phyloP scores from a whole-genome alignment of 2,113 vertebrate species.

The Thomomys bottae region DNA sequence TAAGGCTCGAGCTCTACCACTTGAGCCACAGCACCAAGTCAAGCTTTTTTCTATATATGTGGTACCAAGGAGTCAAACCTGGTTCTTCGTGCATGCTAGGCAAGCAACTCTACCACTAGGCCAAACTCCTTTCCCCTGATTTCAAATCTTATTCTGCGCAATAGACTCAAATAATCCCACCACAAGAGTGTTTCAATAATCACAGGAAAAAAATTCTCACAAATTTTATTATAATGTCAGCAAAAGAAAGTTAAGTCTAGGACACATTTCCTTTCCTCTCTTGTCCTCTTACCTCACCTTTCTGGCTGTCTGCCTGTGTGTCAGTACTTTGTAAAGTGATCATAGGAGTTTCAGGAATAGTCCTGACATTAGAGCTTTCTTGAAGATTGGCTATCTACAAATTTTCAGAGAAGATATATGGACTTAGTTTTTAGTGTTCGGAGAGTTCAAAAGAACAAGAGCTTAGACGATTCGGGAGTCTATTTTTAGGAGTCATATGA shows the following conservation, averaged over 20 bases:
- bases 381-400: not conserved
- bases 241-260: not conserved
- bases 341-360: not conserved
- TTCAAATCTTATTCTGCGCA: not conserved
- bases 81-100: no score
- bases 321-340: not conserved
- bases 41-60: no score
- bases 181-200: not conserved
- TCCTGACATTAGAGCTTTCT: not conserved
- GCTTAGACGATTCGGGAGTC: fast-evolving
- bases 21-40: no score
- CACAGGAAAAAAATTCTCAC: not conserved
- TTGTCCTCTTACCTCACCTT: no score
- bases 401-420: not conserved
- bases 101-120: no score
- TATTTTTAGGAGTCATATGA: not conserved
- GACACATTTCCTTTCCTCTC: not conserved
- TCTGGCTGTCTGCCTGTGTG: not conserved
- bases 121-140: no score
- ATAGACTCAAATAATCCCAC: not conserved
- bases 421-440: not conserved
- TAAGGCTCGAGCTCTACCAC: no score
- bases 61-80: no score
- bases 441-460: not conserved
- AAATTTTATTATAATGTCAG: not conserved